Base-by-base conservation (phyloP, 1,140 invertebrate genomes). In the Drosophila pachea region DNA sequence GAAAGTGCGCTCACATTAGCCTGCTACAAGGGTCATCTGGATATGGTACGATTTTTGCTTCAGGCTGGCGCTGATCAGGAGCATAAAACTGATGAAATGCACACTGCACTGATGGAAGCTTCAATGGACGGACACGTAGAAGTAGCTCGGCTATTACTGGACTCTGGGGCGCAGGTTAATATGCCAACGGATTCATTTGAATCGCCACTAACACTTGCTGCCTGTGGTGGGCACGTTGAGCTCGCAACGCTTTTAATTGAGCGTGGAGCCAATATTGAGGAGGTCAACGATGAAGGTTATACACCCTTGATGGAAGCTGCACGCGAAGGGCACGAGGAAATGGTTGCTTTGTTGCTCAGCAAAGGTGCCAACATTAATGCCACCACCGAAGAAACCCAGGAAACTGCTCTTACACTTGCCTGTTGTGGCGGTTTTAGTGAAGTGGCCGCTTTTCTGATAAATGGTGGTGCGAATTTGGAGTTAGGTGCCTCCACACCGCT, bases 151-250 rank as follows among this genome's bases (percentile, higher is more conserved):
- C 91, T 98, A 54, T 91, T 99, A 33, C 90, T 99, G 9, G 97
- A 99, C 91, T 98, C 96, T n/a, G 98, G 97, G 60, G 98, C 98
- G 40, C 97, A 99, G 92, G 96, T 98, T 7, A 99, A 99, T 90
- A 99, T 99, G 97, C 97, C 98, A 48, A 98, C 97, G 40, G 98
- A 99, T 89, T 99, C 98, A 90, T 99, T 99, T 91, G 98, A 99
- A 91, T 99, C 97, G 16, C 98, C 98, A 29, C 91, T 99, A 66
- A 99, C 98, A 2, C 91, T 99, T 63, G 98, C 98, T 56, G 98
- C 98, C 8, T 99, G 98, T 91, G 98, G 98, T 64, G 98, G 98
- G 29, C 98, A 99, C 90, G 97, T 98, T 33, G 98, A 99, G 89
- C 90, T 99, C 65, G 98, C 98, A 0, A 95, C 96, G 91, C 91